phyloP scores from a whole-genome alignment of 2,888 invertebrate species.

The Agriotes lineatus region DNA sequence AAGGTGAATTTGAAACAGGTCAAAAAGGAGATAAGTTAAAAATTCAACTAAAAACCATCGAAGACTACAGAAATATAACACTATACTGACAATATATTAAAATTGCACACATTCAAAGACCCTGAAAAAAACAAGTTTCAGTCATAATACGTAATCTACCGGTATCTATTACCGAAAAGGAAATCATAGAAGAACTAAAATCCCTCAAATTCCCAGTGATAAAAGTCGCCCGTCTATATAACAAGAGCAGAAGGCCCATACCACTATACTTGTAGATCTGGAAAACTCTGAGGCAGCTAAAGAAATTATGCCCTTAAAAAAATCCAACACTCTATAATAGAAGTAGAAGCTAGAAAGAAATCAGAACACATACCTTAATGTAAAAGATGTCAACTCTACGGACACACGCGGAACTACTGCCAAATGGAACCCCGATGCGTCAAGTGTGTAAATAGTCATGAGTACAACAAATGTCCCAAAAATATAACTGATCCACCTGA shows the following conservation, averaged over 20 bases:
- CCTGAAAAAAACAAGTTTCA: background rate
- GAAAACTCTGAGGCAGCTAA: slow-evolving; percentile 12
- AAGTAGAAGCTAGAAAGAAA: slow-evolving; percentile 22
- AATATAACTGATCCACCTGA: background rate
- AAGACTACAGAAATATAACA: slow-evolving; percentile 19
- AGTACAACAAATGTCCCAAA: slow-evolving; percentile 17
- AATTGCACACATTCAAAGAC: slow-evolving; percentile 5
- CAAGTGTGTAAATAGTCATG: slow-evolving; percentile 18
- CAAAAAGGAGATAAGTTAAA: slow-evolving; percentile 8
- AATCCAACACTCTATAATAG: slow-evolving; percentile 13
- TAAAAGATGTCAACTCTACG: slow-evolving; percentile 21
- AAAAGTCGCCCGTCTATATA: background rate
- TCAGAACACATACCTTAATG: slow-evolving; percentile 26
- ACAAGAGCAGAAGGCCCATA: slow-evolving; percentile 13
- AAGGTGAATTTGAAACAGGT: slow-evolving; percentile 14
- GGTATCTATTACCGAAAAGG: slow-evolving; percentile 8
- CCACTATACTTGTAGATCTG: slow-evolving; percentile 21
- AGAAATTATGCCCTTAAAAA: slow-evolving; percentile 19
- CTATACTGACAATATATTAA: slow-evolving; percentile 2
- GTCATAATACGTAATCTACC: background rate
- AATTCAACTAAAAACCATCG: slow-evolving; percentile 6
- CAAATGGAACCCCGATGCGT: slow-evolving; percentile 22
- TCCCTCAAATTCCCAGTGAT: background rate
- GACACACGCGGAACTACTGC: slow-evolving; percentile 27
- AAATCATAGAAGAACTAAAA: slow-evolving; percentile 4